phyloP scores from a whole-genome alignment of 2,888 invertebrate species.

The Pseudanteris insignis region DNA sequence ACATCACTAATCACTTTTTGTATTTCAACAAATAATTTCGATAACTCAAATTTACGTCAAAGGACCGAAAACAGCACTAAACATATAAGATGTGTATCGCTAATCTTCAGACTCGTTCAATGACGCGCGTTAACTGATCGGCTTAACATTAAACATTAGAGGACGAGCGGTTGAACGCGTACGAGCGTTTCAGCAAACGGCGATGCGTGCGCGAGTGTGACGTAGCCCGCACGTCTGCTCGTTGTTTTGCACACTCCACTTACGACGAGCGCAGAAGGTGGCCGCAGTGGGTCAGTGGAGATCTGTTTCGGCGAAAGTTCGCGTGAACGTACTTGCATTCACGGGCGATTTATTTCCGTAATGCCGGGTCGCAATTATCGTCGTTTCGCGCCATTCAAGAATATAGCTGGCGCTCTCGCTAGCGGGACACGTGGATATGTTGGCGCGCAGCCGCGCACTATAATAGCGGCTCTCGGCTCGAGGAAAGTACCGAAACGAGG shows the following conservation, averaged over 20 bases:
- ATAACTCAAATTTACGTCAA: too few species aligned
- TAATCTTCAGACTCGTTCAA: too few species aligned
- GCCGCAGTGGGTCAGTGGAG: conserved; percentile 54
- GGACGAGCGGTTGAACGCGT: neutral
- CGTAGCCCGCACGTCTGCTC: conserved; percentile 17
- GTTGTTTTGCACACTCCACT: conserved; percentile 43
- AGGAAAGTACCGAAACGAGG: conserved; percentile 43
- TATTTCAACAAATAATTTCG: too few species aligned
- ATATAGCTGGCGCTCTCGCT: conserved; percentile 37
- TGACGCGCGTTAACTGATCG: too few species aligned
- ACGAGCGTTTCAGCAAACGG: neutral
- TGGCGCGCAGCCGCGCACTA: conserved; percentile 15
- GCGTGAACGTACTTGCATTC: conserved; percentile 40
- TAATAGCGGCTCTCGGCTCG: conserved; percentile 34
- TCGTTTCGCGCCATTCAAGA: conserved; percentile 41
- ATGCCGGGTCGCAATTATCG: conserved; percentile 28
- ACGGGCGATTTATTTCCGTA: conserved; percentile 39
- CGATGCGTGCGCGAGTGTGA: conserved; percentile 8
- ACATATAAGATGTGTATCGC: too few species aligned
- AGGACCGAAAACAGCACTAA: too few species aligned
- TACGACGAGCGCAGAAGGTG: conserved; percentile 26
- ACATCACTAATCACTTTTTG: too few species aligned
- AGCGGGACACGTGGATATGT: conserved; percentile 27
- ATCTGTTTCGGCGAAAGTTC: conserved; percentile 57
- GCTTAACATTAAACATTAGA: too few species aligned